Evolutionary conservation across 2,113 vertebrate species (phyloP), one percentile per base, ranked within the genome.

Genomic region (Notothenia coriiceps): DNA sequence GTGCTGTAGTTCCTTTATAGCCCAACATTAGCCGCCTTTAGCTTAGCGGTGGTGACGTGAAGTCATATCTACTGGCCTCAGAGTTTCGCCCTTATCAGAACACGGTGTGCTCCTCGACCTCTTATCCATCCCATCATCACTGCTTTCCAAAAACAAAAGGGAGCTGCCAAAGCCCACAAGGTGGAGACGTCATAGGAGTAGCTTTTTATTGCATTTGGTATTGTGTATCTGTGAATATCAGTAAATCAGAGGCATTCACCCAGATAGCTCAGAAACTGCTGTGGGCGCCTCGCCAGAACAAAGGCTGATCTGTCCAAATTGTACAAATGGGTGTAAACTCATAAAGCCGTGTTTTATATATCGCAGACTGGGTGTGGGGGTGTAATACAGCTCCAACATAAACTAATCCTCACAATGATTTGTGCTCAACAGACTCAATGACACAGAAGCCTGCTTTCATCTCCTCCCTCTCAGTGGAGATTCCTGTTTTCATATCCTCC

Each of bases 331-430:
- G 83, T 87, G 83, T 85, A 86, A 87, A 86, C 90, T 90, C 81
- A 85, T 93, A 88, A 90, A 89, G 79, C 75, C 17, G 75, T 90
- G 84, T 89, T 92, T 86, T 91, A 91, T 89, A 67, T 78, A 82
- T 40, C 6, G 66, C 49, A 66, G 69, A 51, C 46, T 51, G 10
- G 17, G 72, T 6, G 35, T 40, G 77, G 69, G 70, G 62, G 69
- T 64, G 44, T 74, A 85, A 69, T 54, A 74, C 70, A 82, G 51
- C 66, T 91, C 92, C 93, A 94, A 87, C 79, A 79, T 90, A 93
- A 93, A 93, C 92, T 94, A 85, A 89, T 77, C 62, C 66, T 88
- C 65, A 54, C 78, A 65, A 70, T 89, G 84, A 89, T 91, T 89
- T 92, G 82, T 85, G 79, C 73, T 86, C 56, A 80, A 61, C 77